Percentiles rank a stretch among this genome's conserved stretches.
phyloP scores from a whole-genome alignment of 2,113 vertebrate species.

The Pogona vitticeps region DNA sequence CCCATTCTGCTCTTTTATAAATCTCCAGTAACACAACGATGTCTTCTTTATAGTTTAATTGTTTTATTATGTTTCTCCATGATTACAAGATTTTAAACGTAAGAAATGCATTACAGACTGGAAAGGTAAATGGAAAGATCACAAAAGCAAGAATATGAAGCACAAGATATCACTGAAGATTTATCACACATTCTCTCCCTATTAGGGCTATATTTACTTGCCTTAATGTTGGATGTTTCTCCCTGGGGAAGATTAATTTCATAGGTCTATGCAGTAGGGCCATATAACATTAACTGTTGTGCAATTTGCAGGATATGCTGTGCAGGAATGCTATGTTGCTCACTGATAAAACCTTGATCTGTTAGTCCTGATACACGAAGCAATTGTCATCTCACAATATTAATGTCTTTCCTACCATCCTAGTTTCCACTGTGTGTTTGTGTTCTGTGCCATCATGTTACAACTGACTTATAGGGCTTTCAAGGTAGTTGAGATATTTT shows the following conservation, averaged over 20 bases:
- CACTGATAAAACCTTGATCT: slow-evolving; percentile 12
- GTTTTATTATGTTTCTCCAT: slow-evolving; percentile 25
- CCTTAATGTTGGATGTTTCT: slow-evolving; percentile 15
- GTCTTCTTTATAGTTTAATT: neutral
- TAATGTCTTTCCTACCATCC: neutral
- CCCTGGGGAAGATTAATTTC: slow-evolving; percentile 4
- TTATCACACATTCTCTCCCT: neutral
- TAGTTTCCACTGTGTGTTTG: neutral
- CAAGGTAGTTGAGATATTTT: too few species aligned
- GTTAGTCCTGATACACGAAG: slow-evolving; percentile 18
- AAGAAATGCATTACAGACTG: neutral
- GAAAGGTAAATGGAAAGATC: neutral
- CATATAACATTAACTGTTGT: neutral
- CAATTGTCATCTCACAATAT: slow-evolving; percentile 14
- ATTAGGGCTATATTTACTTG: neutral
- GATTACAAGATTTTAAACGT: neutral
- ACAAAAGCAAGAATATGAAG: neutral
- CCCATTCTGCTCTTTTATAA: neutral
- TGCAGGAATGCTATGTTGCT: neutral
- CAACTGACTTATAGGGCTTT: too few species aligned
- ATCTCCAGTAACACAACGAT: rapidly evolving
- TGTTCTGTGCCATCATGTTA: too few species aligned
- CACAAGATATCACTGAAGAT: neutral
- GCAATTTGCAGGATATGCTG: rapidly evolving
- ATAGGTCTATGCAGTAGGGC: neutral